Evolutionary conservation across 2,888 invertebrate species (phyloP), one percentile per base, ranked within the genome.

Genomic region (Serripes groenlandicus): DNA sequence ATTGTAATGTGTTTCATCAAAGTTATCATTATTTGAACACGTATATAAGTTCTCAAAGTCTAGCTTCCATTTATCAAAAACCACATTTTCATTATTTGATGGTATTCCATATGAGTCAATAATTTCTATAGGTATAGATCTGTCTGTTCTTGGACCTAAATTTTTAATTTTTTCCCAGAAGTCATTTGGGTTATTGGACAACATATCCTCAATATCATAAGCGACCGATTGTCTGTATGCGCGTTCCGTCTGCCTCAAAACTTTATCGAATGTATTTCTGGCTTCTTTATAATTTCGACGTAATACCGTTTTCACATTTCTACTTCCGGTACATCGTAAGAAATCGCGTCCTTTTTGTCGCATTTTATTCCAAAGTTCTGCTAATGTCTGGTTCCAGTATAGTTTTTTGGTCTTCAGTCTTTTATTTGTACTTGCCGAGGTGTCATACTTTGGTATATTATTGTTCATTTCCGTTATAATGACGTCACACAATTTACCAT

Each of bases 131-230:
- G 78, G 82, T 15, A 82, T 82, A 23, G 66, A 23, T 58, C n/a
- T 58, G 37, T 78, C 35, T 54, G 34, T 71, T 28, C 71, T 71
- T 2, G 78, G 85, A 7, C 81, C 81, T 58, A 81, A 37, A n/a
- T 26, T 74, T 28, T 81, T 74, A 32, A 78, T 78, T 54, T 85
- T 78, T 5, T 72, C 37, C 78, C 81, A 78, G 42, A 85, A 81
- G 32, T 75, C 81, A 26, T 66, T 73, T 4, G 85, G 81, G 56
- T 78, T 71, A 5, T 64, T 73, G n/a, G 81, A 28, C 4, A 52
- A 42, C 21, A 81, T 34, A 9, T 42, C 34, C 52, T 81, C 81
- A 30, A 85, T 81, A 7, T 75, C 75, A n/a, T 32, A 18, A 1
- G 66, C 71, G 0, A 66, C 15, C 4, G 60, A 26, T 28, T 56